Evolutionary conservation across 2,113 vertebrate species (phyloP).

Genomic region (Gadus macrocephalus): DNA sequence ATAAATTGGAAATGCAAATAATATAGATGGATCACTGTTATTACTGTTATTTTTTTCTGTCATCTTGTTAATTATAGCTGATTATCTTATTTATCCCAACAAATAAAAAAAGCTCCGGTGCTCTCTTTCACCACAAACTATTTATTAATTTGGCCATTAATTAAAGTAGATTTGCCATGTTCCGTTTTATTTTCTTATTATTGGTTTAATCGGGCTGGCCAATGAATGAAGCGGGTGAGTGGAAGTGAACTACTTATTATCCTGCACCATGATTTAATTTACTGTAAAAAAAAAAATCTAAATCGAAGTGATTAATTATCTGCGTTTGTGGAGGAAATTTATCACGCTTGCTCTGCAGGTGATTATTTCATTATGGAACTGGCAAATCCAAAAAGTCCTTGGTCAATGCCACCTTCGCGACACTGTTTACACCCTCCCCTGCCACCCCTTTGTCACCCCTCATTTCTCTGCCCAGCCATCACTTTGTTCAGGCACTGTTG

Average conservation of each 20-base stretch:
- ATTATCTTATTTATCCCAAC: constrained; percentile 32
- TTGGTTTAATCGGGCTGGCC: constrained; percentile 16
- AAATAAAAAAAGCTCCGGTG: too few relatives aligned
- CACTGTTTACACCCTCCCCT: constrained; percentile 35
- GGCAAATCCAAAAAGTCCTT: constrained; percentile 40
- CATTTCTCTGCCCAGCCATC: constrained; percentile 37
- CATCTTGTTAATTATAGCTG: constrained; percentile 43
- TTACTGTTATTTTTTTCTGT: constrained; percentile 39
- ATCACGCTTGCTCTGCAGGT: constrained; percentile 46
- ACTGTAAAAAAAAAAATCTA: too few relatives aligned
- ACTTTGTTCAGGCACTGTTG: neutral
- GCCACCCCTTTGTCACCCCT: constrained; percentile 29
- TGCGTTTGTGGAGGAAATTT: constrained; percentile 32
- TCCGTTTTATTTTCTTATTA: constrained; percentile 23
- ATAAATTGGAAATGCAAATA: constrained; percentile 38
- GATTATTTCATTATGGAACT: constrained; percentile 59
- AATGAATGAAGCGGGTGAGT: constrained; percentile 29
- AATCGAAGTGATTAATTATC: constrained; percentile 56
- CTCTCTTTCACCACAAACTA: constrained; percentile 25
- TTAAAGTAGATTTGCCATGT: constrained; percentile 46
- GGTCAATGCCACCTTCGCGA: constrained; percentile 34
- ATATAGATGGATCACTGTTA: constrained; percentile 34
- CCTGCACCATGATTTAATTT: constrained; percentile 43
- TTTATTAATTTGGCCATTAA: constrained; percentile 57
- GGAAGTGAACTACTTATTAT: constrained; percentile 35